Evolutionary conservation across 2,888 invertebrate genomes (phyloP).

Genomic region (Petrophora chlorosata): DNA sequence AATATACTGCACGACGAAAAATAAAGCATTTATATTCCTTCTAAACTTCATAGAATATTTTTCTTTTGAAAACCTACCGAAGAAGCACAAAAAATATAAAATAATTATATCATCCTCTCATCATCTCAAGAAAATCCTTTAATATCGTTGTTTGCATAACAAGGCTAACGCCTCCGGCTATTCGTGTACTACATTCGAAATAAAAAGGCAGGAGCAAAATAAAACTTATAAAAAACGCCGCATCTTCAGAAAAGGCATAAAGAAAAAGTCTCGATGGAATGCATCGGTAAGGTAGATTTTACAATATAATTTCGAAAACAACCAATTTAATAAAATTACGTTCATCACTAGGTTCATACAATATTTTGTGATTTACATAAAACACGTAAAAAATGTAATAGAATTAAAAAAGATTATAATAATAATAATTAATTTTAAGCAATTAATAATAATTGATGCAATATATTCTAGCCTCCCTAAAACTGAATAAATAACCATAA

Average conservation of each 20-base stretch:
- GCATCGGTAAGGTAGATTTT: conserved; percentile 14
- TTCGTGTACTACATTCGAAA: conserved; percentile 41
- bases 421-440: no score
- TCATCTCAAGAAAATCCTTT: conserved; percentile 4
- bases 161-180: conserved; percentile 45
- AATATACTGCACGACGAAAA: no score
- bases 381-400: no score
- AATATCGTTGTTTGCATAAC: conserved; percentile 41
- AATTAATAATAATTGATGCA: no score
- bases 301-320: no score
- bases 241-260: conserved; percentile 23
- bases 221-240: conserved; percentile 32
- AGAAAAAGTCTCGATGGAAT: conserved; percentile 35
- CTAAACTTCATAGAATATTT: not conserved
- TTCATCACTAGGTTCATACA: no score
- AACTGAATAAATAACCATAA: not conserved
- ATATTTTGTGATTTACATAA: no score
- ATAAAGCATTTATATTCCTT: not conserved
- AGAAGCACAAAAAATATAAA: not conserved
- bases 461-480: no score
- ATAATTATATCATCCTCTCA: conserved; percentile 1
- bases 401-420: no score
- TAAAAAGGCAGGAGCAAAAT: conserved; percentile 46
- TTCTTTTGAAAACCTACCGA: not conserved
- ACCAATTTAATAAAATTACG: no score